A percentile compares a stretch with the other conserved stretches of the same genome.
Conservation (phyloP, 2,113 vertebrate species). For the Alligator mississippiensis region DNA sequence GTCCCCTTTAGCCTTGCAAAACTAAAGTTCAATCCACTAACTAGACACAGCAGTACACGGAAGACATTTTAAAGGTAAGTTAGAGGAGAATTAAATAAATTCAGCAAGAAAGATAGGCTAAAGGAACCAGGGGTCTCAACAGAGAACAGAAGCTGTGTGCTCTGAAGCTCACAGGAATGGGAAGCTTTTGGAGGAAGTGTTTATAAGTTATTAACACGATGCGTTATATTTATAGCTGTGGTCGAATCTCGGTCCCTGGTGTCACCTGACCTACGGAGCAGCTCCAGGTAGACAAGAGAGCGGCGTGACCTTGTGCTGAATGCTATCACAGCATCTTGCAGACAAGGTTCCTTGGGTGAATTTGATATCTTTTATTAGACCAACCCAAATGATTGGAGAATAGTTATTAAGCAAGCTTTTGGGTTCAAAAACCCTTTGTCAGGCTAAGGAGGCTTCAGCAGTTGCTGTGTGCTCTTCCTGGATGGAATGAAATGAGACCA, state of each 20-base stretch:
- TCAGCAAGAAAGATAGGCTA: not conserved
- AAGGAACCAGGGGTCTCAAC: not conserved
- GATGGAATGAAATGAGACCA: no score
- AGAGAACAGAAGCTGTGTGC: not conserved
- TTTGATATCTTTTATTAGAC: no score
- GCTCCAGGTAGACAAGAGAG: not conserved
- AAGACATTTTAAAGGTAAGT: not conserved
- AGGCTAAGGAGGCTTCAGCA: no score
- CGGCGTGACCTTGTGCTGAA: not conserved
- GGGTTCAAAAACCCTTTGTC: no score
- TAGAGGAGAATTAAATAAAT: not conserved
- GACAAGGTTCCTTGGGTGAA: no score
- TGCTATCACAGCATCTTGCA: not conserved
- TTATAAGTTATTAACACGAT: not conserved
- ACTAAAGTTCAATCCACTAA: not conserved
- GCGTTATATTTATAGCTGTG: slow-evolving; percentile 3
- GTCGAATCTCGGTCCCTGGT: not conserved
- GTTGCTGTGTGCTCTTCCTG: no score
- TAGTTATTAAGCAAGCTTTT: no score
- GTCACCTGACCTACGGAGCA: not conserved
- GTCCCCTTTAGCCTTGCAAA: not conserved
- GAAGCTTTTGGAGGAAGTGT: not conserved
- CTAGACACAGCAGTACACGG: not conserved
- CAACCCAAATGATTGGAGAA: no score
- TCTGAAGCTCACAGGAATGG: not conserved